Percentiles rank a stretch among this genome's conserved stretches.
Evolutionary conservation across 2,888 invertebrate species (phyloP).

Genomic region (Lithodes maja): DNA sequence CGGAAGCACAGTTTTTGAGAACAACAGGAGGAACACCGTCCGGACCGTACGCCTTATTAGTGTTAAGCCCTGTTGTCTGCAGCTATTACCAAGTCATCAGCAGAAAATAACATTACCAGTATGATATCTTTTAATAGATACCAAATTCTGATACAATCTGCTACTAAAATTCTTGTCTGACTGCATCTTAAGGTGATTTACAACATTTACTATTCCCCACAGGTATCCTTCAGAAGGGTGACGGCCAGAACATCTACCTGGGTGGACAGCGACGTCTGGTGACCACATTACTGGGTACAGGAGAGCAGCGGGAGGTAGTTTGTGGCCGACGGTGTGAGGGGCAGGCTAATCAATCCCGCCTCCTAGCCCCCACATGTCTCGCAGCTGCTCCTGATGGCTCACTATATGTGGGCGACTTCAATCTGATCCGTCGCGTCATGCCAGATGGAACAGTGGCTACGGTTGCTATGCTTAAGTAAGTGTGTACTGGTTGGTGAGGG

Average conservation of each 20-base stretch:
- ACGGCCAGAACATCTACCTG: slow-evolving; percentile 95
- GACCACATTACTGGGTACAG: slow-evolving; percentile 83
- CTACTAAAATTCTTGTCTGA: too few relatives aligned
- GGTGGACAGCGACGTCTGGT: slow-evolving; percentile 94
- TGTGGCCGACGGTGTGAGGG: slow-evolving; percentile 81
- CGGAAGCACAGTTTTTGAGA: too few relatives aligned
- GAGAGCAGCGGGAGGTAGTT: slow-evolving; percentile 87
- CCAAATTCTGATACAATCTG: too few relatives aligned
- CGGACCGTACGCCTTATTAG: too few relatives aligned
- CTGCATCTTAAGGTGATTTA: too few relatives aligned
- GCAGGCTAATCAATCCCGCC: slow-evolving; percentile 82
- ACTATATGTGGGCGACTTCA: slow-evolving; percentile 97
- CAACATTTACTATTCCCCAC: background rate
- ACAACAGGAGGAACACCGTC: too few relatives aligned
- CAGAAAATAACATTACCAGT: too few relatives aligned
- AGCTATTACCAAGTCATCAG: too few relatives aligned
- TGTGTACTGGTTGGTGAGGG: background rate
- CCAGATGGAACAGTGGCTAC: slow-evolving; percentile 93
- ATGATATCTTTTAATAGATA: too few relatives aligned
- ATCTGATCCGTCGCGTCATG: slow-evolving; percentile 91
- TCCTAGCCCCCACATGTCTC: slow-evolving; percentile 90
- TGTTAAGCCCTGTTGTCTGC: too few relatives aligned
- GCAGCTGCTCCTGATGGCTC: slow-evolving; percentile 97
- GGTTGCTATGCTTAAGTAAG: slow-evolving; percentile 88
- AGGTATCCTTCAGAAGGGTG: slow-evolving; percentile 97